phyloP scores from a whole-genome alignment of 1,140 invertebrate species.

The Drosophila athabasca region DNA sequence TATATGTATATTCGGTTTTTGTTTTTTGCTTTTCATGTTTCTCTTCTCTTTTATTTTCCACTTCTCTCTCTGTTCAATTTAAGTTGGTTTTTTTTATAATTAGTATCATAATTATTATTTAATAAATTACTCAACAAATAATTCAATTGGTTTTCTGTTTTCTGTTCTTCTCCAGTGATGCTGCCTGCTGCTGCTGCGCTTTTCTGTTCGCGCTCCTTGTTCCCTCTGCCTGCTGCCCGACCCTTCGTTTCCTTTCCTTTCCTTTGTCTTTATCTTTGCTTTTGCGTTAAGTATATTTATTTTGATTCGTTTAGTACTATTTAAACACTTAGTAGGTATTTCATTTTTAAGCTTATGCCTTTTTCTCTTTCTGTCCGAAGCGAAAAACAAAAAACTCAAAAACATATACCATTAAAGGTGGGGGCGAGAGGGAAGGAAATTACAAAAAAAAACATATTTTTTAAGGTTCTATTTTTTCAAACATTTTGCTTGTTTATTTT shows the following conservation, averaged over 20 bases:
- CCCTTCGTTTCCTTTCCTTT: slow-evolving; percentile 2
- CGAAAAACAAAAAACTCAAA: slow-evolving; percentile 11
- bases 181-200: slow-evolving; percentile 2
- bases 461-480: slow-evolving; percentile 45
- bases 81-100: slow-evolving; percentile 39
- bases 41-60: background rate
- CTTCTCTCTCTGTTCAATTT: slow-evolving; percentile 49
- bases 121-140: slow-evolving; percentile 82
- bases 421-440: slow-evolving; percentile 1
- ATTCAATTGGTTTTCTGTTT: slow-evolving; percentile 48
- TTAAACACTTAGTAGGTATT: slow-evolving; percentile 73
- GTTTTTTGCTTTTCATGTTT: slow-evolving; percentile 15
- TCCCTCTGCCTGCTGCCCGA: slow-evolving; percentile 19
- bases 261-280: slow-evolving; percentile 29
- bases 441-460: slow-evolving; percentile 20
- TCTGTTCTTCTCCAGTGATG: no score
- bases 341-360: slow-evolving; percentile 51
- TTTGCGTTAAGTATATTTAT: slow-evolving; percentile 48
- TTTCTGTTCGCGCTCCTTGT: slow-evolving; percentile 20
- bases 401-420: background rate
- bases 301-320: slow-evolving; percentile 67
- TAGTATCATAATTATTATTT: slow-evolving; percentile 63
- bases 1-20: slow-evolving; percentile 44
- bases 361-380: slow-evolving; percentile 21
- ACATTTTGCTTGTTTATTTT: slow-evolving; percentile 70